These are phyloP conservation scores for Physeter macrocephalus DNA, from an alignment of 2,113 vertebrate genomes.

Conservation along the genomic window DNA sequence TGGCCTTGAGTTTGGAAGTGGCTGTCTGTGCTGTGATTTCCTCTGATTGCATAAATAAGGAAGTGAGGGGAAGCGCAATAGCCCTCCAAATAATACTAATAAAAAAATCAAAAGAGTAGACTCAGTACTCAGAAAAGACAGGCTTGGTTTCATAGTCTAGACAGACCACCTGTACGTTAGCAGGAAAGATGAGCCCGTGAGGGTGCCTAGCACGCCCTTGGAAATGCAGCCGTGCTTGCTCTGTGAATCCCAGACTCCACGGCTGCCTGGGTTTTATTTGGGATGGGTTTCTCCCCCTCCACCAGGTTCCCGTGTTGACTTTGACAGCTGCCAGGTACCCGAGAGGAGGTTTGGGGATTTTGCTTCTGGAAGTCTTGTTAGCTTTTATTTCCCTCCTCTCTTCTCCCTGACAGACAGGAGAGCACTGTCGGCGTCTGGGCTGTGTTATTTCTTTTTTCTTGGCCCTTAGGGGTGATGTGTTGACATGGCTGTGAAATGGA, in stretches of 20 bases:
- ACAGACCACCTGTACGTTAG: background rate
- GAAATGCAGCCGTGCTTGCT: background rate
- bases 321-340: conserved; percentile 45
- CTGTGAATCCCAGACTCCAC: background rate
- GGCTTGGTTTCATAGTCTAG: background rate
- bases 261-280: background rate
- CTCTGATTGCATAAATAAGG: conserved; percentile 66
- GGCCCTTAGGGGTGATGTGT: conserved; percentile 3
- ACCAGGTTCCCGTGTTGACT: conserved; percentile 11
- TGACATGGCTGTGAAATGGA: background rate
- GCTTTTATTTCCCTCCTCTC: conserved; percentile 34
- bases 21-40: conserved; percentile 59
- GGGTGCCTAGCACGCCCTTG: background rate
- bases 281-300: background rate
- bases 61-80: conserved; percentile 50
- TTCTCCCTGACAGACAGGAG: background rate
- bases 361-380: conserved; percentile 39
- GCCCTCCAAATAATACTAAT: conserved; percentile 46
- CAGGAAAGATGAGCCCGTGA: background rate
- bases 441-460: conserved; percentile 6
- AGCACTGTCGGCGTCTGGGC: background rate
- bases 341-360: background rate
- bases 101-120: background rate
- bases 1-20: conserved; percentile 69
- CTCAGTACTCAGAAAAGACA: background rate